These are phyloP conservation scores for Cephus pulcher DNA, from an alignment of 2,888 invertebrate species.

Conservation along the genomic window DNA sequence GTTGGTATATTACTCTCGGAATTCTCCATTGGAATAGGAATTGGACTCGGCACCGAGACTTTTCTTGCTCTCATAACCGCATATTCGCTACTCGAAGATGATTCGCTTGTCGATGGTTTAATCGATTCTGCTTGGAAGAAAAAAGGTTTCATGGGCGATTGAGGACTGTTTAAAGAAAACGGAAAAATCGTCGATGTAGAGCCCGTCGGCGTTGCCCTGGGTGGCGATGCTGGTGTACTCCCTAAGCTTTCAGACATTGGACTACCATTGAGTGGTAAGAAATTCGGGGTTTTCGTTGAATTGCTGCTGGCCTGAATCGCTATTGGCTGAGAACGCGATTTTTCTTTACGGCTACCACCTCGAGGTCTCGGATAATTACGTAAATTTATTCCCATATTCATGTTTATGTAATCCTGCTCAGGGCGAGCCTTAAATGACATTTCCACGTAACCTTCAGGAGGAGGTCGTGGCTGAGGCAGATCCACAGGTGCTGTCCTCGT, in stretches of 20 bases:
- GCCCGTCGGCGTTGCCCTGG: slow-evolving; percentile 71
- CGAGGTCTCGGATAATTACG: slow-evolving; percentile 50
- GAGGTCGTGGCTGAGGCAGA: slow-evolving; percentile 62
- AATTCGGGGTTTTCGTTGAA: slow-evolving; percentile 57
- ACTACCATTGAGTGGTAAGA: slow-evolving; percentile 66
- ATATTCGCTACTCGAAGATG: slow-evolving; percentile 34
- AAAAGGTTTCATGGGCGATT: slow-evolving; percentile 71
- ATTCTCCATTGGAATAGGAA: slow-evolving; percentile 9
- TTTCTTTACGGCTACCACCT: slow-evolving; percentile 61
- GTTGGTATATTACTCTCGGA: slow-evolving; percentile 7
- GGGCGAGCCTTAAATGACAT: slow-evolving; percentile 70
- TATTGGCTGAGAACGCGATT: slow-evolving; percentile 74
- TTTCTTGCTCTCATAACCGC: slow-evolving; percentile 39
- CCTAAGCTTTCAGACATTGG: slow-evolving; percentile 64
- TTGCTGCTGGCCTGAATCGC: slow-evolving; percentile 69
- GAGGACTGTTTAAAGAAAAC: slow-evolving; percentile 76
- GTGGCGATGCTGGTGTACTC: slow-evolving; percentile 67
- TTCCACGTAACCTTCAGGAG: slow-evolving; percentile 75
- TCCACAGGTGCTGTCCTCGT: slow-evolving; percentile 64
- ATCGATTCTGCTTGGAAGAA: slow-evolving; percentile 40
- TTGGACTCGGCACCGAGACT: slow-evolving; percentile 27
- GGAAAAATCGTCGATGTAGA: slow-evolving; percentile 76
- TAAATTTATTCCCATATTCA: slow-evolving; percentile 62
- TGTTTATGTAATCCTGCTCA: slow-evolving; percentile 71
- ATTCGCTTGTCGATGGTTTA: slow-evolving; percentile 6